These are phyloP conservation scores for Numida meleagris DNA, from an alignment of 2,113 vertebrate species.

Conservation along the genomic window DNA sequence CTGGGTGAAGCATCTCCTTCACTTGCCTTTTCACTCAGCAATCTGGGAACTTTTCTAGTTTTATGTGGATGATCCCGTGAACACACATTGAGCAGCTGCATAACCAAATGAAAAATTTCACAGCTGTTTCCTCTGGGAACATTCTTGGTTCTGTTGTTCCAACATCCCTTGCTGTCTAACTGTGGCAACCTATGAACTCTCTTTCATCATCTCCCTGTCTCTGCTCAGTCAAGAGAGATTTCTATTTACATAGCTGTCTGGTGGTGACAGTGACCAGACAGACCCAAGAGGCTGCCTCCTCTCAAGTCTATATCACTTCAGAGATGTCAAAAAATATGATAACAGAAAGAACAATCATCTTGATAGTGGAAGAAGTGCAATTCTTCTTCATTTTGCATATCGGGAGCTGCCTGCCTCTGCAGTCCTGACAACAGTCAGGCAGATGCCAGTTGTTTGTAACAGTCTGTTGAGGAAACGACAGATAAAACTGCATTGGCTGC, in stretches of 20 bases:
- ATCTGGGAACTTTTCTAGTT: background rate
- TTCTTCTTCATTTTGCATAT: background rate
- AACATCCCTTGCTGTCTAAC: conserved; percentile 70
- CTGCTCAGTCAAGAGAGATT: conserved; percentile 35
- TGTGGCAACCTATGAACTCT: conserved; percentile 49
- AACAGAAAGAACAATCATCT: background rate
- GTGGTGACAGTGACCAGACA: conserved; percentile 60
- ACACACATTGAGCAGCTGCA: background rate
- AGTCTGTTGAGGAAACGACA: background rate
- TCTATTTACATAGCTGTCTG: conserved; percentile 77
- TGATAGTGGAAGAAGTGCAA: background rate
- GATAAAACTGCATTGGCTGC: background rate
- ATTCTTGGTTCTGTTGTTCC: background rate
- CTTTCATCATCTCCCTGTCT: conserved; percentile 40
- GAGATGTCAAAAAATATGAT: background rate
- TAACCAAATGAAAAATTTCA: conserved; percentile 27
- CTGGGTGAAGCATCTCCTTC: background rate
- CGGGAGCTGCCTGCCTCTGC: background rate
- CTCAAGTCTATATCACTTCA: background rate
- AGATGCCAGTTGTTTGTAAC: background rate
- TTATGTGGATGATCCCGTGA: background rate
- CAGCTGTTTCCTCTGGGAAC: conserved; percentile 30
- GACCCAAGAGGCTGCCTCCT: background rate
- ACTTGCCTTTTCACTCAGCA: background rate
- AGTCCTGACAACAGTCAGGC: background rate